Evolutionary conservation across 2,113 vertebrate species (phyloP), one percentile per base, ranked within the genome.

Genomic region (Panthera leo): DNA sequence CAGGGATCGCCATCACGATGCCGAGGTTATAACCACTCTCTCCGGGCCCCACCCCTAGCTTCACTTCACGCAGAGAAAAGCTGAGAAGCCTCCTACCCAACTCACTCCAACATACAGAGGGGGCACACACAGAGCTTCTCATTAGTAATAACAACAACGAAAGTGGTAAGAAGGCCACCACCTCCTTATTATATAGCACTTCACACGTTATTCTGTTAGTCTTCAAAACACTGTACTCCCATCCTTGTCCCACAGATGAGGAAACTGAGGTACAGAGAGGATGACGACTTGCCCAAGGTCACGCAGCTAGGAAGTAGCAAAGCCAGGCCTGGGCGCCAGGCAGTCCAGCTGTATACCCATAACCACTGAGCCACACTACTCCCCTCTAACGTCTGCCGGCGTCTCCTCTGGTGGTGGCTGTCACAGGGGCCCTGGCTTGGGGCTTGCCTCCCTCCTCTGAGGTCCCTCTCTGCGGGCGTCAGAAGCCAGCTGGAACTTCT

Each of bases 231-330:
- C 18, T 11, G 11, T 1, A 14, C 29, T 70, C 65, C 39, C 78
- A 21, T n/a, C 70, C 45, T 27, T 39, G 55, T 45, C 36, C 83
- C 84, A 92, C 31, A 51, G 68, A 85, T 27, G 48, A 95, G 85
- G 87, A 89, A 53, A 79, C 53, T 2, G 61, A 92, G 58, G 42
- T 39, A 48, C 88, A 42, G 39, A 91, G 58, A 89, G 36, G 36
- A 14, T 23, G 58, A 29, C 12, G 27, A 48, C 34, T 58, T 36
- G 58, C 53, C 93, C 84, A 78, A 53, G 42, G 58, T 85, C 87
- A 91, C 83, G 55, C n/a, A 92, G 95, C 78, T 79, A 61, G 27
- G 70, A 68, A 58, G 27, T 0, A 55, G n/a, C 90, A 91, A 53
- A 63, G 55, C 34, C 45, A 58, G n/a, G 71, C 19, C 25, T 36